phyloP scores from a whole-genome alignment of 2,888 invertebrate species.

The Ceriagrion tenellum region DNA sequence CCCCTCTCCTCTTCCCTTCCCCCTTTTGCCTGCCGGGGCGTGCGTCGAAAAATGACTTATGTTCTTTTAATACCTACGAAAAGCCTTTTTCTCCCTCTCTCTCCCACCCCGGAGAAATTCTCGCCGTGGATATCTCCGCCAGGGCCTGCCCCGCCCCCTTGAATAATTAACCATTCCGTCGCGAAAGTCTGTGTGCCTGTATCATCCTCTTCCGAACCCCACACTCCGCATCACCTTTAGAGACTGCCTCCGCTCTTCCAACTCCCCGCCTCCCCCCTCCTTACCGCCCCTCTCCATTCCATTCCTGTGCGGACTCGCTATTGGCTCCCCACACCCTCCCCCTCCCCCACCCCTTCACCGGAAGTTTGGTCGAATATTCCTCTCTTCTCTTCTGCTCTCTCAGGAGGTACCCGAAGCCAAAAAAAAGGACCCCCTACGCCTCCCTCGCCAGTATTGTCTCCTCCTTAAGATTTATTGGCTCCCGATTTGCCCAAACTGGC shows the following conservation, averaged over 20 bases:
- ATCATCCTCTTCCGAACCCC: too few relatives aligned
- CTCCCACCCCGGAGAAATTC: constrained; percentile 51
- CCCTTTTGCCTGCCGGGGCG: not conserved
- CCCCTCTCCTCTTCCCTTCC: not conserved
- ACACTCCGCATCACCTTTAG: too few relatives aligned
- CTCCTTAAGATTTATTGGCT: constrained; percentile 61
- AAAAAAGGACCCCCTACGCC: not conserved
- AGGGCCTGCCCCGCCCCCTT: not conserved
- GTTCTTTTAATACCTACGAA: constrained; percentile 48
- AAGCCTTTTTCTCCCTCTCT: not conserved
- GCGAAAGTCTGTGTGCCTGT: not conserved
- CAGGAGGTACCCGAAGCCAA: not conserved
- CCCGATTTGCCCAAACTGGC: constrained; percentile 54
- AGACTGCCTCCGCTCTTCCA: too few relatives aligned
- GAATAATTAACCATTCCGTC: constrained; percentile 61
- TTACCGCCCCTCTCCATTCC: not conserved
- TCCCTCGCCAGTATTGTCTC: too few relatives aligned
- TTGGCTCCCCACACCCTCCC: not conserved
- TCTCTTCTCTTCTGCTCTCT: not conserved
- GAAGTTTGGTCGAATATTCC: constrained; percentile 1
- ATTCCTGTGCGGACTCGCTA: not conserved
- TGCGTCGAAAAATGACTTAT: constrained; percentile 61
- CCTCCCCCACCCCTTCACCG: not conserved
- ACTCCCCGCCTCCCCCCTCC: not conserved
- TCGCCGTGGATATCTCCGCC: not conserved